phyloP scores from a whole-genome alignment of 1,140 invertebrate genomes.

The Drosophila fuyamai region DNA sequence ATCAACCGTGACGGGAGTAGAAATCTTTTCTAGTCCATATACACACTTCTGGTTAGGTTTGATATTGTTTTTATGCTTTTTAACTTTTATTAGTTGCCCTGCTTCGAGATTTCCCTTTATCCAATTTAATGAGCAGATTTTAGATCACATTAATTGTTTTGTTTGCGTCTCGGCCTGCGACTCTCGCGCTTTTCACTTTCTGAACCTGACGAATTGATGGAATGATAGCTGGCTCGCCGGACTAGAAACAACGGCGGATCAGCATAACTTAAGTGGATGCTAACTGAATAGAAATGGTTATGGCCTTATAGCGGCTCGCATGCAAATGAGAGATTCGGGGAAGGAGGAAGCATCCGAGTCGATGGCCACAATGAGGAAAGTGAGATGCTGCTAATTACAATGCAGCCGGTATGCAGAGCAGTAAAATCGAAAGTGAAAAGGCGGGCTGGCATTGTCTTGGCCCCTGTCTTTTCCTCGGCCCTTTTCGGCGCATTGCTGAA shows the following conservation, averaged over 20 bases:
- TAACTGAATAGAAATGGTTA: conserved; percentile 77
- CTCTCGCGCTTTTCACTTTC: conserved; percentile 69
- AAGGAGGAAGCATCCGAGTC: conserved; percentile 28
- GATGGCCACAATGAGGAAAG: conserved; percentile 55
- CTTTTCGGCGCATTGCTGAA: conserved; percentile 30
- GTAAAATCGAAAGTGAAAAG: conserved; percentile 75
- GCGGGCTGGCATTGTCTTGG: conserved; percentile 2
- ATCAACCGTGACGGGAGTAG: conserved; percentile 28
- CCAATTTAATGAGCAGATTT: conserved; percentile 76
- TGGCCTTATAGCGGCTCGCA: conserved; percentile 72
- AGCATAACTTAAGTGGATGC: conserved; percentile 61
- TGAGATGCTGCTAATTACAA: conserved; percentile 75
- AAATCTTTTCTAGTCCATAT: conserved; percentile 51
- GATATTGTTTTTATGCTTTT: conserved; percentile 60
- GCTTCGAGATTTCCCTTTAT: conserved; percentile 73
- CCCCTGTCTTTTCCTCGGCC: conserved; percentile 1
- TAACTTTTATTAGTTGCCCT: conserved; percentile 66
- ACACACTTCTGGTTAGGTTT: conserved; percentile 21
- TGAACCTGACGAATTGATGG: conserved; percentile 67
- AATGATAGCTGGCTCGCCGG: conserved; percentile 46
- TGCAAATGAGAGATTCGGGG: conserved; percentile 59
- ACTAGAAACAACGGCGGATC: conserved; percentile 45
- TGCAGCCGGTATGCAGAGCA: conserved; percentile 56
- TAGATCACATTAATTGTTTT: conserved; percentile 76
- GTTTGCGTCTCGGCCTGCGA: conserved; percentile 17